Conservation (phyloP, 2,888 invertebrate species). For the Acrobasis repandana region DNA sequence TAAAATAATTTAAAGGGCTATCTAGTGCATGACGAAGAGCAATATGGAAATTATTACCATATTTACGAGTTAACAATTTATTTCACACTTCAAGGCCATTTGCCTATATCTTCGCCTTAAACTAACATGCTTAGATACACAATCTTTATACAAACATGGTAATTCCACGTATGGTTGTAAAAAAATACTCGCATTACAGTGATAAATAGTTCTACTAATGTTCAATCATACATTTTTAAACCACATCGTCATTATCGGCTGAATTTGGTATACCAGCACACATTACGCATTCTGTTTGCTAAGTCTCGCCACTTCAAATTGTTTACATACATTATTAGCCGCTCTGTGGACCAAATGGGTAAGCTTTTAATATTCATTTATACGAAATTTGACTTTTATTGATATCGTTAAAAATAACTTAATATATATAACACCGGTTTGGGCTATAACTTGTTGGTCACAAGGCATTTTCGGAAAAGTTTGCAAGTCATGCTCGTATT, state of each 20-base stretch:
- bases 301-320: background rate
- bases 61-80: too few species aligned
- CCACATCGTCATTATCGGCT: constrained; percentile 8
- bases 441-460: too few species aligned
- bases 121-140: background rate
- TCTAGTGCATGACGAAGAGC: too few species aligned
- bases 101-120: too few species aligned
- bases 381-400: background rate
- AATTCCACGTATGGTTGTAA: constrained; percentile 2
- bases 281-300: background rate
- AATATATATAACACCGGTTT: background rate
- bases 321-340: background rate
- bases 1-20: too few species aligned
- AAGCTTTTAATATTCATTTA: background rate
- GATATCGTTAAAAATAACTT: background rate
- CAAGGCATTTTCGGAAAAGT: too few species aligned
- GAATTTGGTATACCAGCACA: background rate
- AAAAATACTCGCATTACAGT: background rate
- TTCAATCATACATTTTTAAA: constrained; percentile 15
- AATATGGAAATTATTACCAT: too few species aligned
- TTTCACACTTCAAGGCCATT: too few species aligned
- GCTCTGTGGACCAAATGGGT: background rate
- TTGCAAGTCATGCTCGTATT: background rate
- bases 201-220: constrained; percentile 17
- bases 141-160: background rate